Conservation (phyloP, 2,113 vertebrate species). For the Poecile atricapillus region DNA sequence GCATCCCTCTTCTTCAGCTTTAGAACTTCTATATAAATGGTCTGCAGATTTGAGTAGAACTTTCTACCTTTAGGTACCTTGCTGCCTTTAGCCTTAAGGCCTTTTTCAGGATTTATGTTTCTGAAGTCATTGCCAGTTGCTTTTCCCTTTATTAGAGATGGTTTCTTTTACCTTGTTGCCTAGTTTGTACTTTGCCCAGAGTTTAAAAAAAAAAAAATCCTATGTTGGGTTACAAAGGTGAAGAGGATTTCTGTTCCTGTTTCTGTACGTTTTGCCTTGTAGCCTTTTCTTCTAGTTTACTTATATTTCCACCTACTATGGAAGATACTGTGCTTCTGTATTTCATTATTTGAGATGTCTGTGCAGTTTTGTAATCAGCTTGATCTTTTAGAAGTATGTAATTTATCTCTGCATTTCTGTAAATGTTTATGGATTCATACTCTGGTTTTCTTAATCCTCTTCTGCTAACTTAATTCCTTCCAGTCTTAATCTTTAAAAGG, state of each 20-base stretch:
- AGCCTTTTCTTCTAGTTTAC: background rate
- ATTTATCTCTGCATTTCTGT: background rate
- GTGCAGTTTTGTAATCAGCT: background rate
- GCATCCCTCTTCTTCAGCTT: background rate
- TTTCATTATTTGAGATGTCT: background rate
- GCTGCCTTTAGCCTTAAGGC: background rate
- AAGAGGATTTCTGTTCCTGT: background rate
- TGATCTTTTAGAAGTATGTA: background rate
- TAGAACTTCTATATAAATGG: background rate
- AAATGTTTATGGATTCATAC: background rate
- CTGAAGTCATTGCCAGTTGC: background rate
- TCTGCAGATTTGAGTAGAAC: background rate
- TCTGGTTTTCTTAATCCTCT: background rate
- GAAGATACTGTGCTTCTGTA: fast-evolving
- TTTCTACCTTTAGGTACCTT: background rate
- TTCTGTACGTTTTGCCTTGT: background rate
- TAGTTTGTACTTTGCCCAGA: background rate
- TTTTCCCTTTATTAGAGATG: background rate
- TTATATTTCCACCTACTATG: background rate
- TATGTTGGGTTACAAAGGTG: background rate
- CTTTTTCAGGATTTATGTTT: background rate
- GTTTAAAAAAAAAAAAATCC: background rate
- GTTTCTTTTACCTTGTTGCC: background rate
- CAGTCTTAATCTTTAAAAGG: background rate
- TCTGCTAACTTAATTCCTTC: background rate